Percentiles rank a stretch among this genome's conserved stretches.
Evolutionary conservation across 2,888 invertebrate genomes (phyloP).

Genomic region (Phalera bucephala): DNA sequence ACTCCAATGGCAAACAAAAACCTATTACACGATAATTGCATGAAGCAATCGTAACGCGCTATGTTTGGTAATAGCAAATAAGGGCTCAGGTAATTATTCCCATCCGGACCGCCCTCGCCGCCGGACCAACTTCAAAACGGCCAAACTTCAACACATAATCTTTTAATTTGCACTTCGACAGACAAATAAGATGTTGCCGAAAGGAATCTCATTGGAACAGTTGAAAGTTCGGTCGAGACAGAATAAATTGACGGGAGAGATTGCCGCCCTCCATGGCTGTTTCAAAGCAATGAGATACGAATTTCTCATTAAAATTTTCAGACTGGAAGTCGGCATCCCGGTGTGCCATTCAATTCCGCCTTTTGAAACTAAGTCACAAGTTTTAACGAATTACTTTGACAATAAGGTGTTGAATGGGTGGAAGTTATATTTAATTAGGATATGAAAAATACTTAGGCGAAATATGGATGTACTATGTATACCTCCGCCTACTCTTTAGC

Average conservation of each 20-base stretch:
- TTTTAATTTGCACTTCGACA: slow-evolving; percentile 64
- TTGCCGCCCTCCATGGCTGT: slow-evolving; percentile 56
- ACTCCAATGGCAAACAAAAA: no score
- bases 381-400: slow-evolving; percentile 70
- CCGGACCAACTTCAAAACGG: slow-evolving; percentile 61
- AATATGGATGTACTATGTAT: no score
- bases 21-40: no score
- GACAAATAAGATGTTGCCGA: slow-evolving; percentile 66
- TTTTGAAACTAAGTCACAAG: slow-evolving; percentile 76
- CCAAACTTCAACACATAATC: slow-evolving; percentile 73
- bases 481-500: no score
- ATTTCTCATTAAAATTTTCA: slow-evolving; percentile 78
- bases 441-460: no score
- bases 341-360: slow-evolving; percentile 66
- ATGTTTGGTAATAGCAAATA: no score
- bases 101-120: slow-evolving; percentile 73
- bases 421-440: slow-evolving; percentile 34
- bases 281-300: slow-evolving; percentile 72
- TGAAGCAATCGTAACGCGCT: no score
- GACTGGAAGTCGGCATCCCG: slow-evolving; percentile 61
- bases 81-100: slow-evolving; percentile 80
- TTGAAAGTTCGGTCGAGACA: slow-evolving; percentile 54
- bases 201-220: slow-evolving; percentile 55
- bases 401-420: slow-evolving; percentile 60
- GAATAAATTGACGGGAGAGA: slow-evolving; percentile 66